Evolutionary conservation across 2,113 vertebrate species (phyloP).

Genomic region (Percina caprodes): DNA sequence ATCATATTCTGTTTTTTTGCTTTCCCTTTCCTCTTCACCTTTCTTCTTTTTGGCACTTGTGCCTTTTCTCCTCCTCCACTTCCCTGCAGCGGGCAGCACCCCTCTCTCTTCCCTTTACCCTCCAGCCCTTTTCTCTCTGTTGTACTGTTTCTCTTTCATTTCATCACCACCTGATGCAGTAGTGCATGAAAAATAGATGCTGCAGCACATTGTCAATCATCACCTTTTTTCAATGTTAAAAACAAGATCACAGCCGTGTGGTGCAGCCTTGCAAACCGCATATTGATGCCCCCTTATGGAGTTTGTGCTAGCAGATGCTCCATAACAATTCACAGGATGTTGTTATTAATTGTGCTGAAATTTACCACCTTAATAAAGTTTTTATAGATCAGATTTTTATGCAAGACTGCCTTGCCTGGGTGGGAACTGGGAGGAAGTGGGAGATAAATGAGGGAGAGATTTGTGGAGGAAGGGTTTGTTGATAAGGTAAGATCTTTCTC

Average conservation of each 20-base stretch:
- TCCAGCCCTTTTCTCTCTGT: conserved; percentile 36
- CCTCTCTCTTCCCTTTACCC: conserved; percentile 46
- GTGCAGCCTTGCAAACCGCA: conserved; percentile 46
- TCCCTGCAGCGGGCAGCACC: conserved; percentile 23
- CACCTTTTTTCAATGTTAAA: conserved; percentile 69
- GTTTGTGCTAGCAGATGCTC: conserved; percentile 78
- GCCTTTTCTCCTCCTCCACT: conserved; percentile 30
- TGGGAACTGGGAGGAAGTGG: conserved; percentile 30
- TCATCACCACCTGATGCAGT: conserved; percentile 78
- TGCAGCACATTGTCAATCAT: conserved; percentile 76
- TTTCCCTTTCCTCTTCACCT: conserved; percentile 37
- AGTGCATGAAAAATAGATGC: conserved; percentile 72
- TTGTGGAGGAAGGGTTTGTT: conserved; percentile 24
- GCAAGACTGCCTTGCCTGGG: conserved; percentile 41
- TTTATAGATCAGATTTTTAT: conserved; percentile 79
- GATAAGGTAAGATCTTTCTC: conserved; percentile 12
- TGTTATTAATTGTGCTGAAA: conserved; percentile 84
- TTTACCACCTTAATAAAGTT: conserved; percentile 82
- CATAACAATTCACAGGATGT: conserved; percentile 75
- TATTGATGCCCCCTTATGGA: conserved; percentile 73
- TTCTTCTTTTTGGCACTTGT: conserved; percentile 28
- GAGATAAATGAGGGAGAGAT: conserved; percentile 50
- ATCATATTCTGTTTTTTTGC: conserved; percentile 29
- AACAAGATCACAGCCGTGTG: conserved; percentile 70
- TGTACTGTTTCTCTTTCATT: conserved; percentile 68